Evolutionary conservation across 1,140 invertebrate species (phyloP).

Genomic region (Pogonomyrmex californicus): DNA sequence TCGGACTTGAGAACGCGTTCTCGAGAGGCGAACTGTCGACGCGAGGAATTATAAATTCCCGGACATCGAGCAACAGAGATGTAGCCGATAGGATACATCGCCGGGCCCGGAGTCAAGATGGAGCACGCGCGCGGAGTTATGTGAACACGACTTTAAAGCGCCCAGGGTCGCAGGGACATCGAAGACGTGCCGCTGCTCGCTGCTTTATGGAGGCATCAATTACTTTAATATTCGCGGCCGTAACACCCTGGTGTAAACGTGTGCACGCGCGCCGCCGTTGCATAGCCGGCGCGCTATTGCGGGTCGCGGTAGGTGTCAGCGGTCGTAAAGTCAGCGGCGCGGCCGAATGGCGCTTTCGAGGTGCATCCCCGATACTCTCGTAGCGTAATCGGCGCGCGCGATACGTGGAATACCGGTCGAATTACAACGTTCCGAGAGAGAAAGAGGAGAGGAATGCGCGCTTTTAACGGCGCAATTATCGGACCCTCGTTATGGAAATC

Average conservation of each 20-base stretch:
- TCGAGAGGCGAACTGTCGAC: not conserved
- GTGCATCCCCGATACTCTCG: slow-evolving; percentile 63
- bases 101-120: slow-evolving; percentile 23
- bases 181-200: slow-evolving; percentile 72
- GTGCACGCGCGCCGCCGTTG: slow-evolving; percentile 22
- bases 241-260: slow-evolving; percentile 71
- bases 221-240: slow-evolving; percentile 83
- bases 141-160: slow-evolving; percentile 62
- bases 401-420: slow-evolving; percentile 64
- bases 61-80: slow-evolving; percentile 39
- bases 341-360: slow-evolving; percentile 69
- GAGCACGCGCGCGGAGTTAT: slow-evolving; percentile 62
- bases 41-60: slow-evolving; percentile 36
- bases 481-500: slow-evolving; percentile 71
- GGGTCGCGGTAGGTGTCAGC: slow-evolving; percentile 78
- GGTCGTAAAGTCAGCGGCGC: slow-evolving; percentile 78
- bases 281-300: slow-evolving; percentile 48
- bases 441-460: slow-evolving; percentile 63
- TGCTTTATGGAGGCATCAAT: slow-evolving; percentile 84
- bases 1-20: slow-evolving; percentile 8
- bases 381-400: slow-evolving; percentile 71
- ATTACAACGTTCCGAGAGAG: slow-evolving; percentile 79
- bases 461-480: slow-evolving; percentile 81
- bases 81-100: slow-evolving; percentile 51
- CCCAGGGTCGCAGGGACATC: slow-evolving; percentile 71